phyloP scores from a whole-genome alignment of 2,888 invertebrate genomes.

The Seira ritae region DNA sequence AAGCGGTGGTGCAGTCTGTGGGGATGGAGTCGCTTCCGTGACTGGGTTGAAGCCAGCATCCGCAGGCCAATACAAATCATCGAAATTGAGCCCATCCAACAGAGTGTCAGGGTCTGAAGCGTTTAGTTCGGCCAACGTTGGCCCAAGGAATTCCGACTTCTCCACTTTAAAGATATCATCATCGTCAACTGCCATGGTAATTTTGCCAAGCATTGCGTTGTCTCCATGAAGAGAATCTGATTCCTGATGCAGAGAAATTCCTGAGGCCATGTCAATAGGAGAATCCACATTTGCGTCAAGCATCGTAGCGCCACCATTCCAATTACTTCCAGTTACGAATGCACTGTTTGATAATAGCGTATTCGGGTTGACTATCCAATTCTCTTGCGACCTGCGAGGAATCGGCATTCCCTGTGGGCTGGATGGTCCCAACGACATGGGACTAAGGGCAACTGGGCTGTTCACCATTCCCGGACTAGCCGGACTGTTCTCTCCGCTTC shows the following conservation, averaged over 20 bases:
- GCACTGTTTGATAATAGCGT: constrained; percentile 48
- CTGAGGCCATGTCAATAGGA: constrained; percentile 51
- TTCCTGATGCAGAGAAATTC: constrained; percentile 33
- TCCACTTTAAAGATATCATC: constrained; percentile 94
- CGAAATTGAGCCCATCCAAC: constrained; percentile 89
- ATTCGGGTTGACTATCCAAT: constrained; percentile 68
- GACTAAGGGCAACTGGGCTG: constrained; percentile 71
- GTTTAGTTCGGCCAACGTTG: constrained; percentile 90
- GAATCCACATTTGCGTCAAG: constrained; percentile 66
- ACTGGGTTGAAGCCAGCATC: constrained; percentile 76
- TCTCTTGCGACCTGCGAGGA: constrained; percentile 67
- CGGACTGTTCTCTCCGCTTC: constrained; percentile 71
- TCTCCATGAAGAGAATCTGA: constrained; percentile 57
- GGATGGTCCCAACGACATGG: constrained; percentile 72
- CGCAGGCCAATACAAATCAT: constrained; percentile 86
- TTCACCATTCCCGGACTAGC: constrained; percentile 66
- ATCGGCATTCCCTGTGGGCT: constrained; percentile 73
- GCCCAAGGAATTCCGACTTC: constrained; percentile 89
- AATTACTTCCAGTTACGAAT: constrained; percentile 37
- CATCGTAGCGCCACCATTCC: constrained; percentile 64
- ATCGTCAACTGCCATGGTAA: constrained; percentile 79
- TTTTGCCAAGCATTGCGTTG: constrained; percentile 57
- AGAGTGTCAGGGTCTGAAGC: constrained; percentile 87
- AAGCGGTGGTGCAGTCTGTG: constrained; percentile 67
- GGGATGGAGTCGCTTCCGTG: constrained; percentile 71